phyloP scores from a whole-genome alignment of 2,888 invertebrate species.

The Cremastinae sp. region DNA sequence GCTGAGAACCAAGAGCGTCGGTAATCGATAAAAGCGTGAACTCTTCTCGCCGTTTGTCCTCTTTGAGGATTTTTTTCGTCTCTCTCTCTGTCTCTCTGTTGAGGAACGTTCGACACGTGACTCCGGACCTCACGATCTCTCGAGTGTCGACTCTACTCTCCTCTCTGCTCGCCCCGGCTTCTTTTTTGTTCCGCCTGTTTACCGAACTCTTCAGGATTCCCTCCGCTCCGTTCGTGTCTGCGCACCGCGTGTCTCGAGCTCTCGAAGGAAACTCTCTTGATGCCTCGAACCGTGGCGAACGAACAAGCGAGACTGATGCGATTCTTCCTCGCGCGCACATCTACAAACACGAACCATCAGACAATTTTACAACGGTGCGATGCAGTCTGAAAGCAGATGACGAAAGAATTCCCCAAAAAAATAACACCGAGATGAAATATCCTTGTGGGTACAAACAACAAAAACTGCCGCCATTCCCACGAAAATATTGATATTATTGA shows the following conservation, averaged over 20 bases:
- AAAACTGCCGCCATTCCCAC: too few relatives aligned
- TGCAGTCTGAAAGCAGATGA: constrained; percentile 35
- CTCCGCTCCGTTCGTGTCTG: constrained; percentile 5
- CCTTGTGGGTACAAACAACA: too few relatives aligned
- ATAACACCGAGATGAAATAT: too few relatives aligned
- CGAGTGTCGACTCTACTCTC: background rate
- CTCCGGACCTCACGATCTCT: background rate
- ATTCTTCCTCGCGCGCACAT: constrained; percentile 34
- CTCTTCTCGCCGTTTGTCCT: background rate
- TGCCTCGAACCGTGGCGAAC: constrained; percentile 56
- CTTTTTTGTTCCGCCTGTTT: constrained; percentile 47
- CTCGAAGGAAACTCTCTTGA: constrained; percentile 38
- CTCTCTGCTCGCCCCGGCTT: constrained; percentile 7
- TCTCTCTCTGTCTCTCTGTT: constrained; percentile 21
- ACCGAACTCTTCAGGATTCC: constrained; percentile 54
- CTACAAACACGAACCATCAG: background rate
- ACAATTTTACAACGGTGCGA: constrained; percentile 28
- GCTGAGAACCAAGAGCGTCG: constrained; percentile 2
- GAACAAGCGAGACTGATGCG: constrained; percentile 55
- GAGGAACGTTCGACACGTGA: constrained; percentile 25
- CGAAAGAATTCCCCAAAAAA: constrained; percentile 40
- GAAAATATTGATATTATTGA: too few relatives aligned
- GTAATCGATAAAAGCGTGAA: constrained; percentile 45
- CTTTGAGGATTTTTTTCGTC: constrained; percentile 1
- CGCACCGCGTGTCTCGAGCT: constrained; percentile 2